A percentile compares a stretch with the other conserved stretches of the same genome.
Conservation (phyloP, 1,140 invertebrate genomes). For the Platyscapa corneri region DNA sequence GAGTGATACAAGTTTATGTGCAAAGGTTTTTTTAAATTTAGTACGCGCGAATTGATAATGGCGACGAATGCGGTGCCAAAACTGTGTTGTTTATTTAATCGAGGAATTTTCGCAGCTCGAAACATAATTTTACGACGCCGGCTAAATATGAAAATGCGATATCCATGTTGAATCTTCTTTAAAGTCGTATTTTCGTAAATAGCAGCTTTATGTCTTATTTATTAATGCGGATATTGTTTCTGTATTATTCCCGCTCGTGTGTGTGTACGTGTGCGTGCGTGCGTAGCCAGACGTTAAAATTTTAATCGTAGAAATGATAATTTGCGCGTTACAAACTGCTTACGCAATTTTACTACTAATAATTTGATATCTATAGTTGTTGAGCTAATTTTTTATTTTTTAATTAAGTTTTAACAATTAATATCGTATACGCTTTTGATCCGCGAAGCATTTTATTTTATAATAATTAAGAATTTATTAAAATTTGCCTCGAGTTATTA, state of each 20-base stretch:
- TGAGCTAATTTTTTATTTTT: background rate
- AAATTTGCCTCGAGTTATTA: background rate
- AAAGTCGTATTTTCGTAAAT: background rate
- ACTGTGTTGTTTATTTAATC: background rate
- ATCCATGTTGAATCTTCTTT: background rate
- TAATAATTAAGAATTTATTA: background rate
- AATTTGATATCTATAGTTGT: background rate
- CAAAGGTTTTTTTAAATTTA: background rate
- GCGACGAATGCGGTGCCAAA: background rate
- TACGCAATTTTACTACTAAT: background rate
- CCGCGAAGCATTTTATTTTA: background rate
- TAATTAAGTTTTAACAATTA: too few relatives aligned
- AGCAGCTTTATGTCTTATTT: background rate
- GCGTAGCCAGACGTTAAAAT: background rate
- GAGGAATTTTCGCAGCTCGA: background rate
- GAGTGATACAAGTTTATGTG: constrained; percentile 14
- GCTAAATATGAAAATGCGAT: background rate
- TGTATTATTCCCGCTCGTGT: too few relatives aligned
- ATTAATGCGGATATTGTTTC: background rate
- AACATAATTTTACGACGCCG: background rate
- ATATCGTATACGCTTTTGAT: background rate
- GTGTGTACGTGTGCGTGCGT: too few relatives aligned
- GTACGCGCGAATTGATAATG: background rate
- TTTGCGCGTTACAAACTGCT: background rate
- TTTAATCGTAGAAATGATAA: constrained; percentile 13